phyloP scores from a whole-genome alignment of 37 sponge, comb jelly and placozoan species.

The Mnemiopsis leidyi region DNA sequence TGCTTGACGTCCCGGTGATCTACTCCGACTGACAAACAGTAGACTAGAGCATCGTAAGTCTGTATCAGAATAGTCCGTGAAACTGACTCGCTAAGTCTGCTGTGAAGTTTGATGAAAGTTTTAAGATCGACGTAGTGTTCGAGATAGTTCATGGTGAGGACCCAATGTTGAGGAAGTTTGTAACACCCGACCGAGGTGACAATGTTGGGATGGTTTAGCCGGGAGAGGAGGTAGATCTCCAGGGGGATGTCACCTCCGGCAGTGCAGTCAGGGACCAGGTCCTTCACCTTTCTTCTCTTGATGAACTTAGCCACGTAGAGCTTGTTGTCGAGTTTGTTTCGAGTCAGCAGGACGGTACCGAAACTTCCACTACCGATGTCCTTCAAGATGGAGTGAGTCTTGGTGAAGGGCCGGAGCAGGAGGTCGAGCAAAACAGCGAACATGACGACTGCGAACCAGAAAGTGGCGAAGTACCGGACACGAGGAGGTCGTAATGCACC shows the following conservation, averaged over 20 bases:
- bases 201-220: slow-evolving; percentile 9
- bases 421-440: slow-evolving; percentile 30
- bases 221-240: slow-evolving; percentile 50
- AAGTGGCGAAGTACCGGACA: no score
- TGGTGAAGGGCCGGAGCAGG: slow-evolving; percentile 55
- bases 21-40: slow-evolving; percentile 47
- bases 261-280: not conserved
- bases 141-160: slow-evolving; percentile 50
- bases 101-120: not conserved
- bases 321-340: slow-evolving; percentile 12
- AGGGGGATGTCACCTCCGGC: not conserved
- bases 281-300: slow-evolving; percentile 29
- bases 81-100: slow-evolving; percentile 10
- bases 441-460: not conserved
- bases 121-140: slow-evolving; percentile 32
- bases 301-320: slow-evolving; percentile 60
- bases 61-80: slow-evolving; percentile 17
- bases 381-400: slow-evolving; percentile 61
- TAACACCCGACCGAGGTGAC: not conserved
- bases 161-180: slow-evolving; percentile 59
- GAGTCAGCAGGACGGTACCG: slow-evolving; percentile 44
- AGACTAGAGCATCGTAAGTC: slow-evolving; percentile 56
- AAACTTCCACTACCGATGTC: slow-evolving; percentile 59
- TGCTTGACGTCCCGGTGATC: slow-evolving; percentile 59
- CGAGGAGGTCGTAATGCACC: not conserved